Base-by-base conservation (phyloP, 2,113 vertebrate genomes). In the Prunella himalayana region DNA sequence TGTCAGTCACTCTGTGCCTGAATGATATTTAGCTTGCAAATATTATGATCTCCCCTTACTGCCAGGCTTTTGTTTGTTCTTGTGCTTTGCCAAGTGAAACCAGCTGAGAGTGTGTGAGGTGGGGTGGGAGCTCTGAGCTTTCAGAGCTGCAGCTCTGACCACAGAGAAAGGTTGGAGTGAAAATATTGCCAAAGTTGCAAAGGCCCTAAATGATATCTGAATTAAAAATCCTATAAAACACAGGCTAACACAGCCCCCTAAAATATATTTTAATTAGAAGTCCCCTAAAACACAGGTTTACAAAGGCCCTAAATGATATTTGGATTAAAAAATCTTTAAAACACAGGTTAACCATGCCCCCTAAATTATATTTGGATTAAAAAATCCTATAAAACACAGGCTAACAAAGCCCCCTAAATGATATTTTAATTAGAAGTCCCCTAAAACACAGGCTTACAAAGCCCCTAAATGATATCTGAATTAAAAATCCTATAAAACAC, bases 61-160 rank as follows among this genome's bases (percentile, higher is more conserved):
- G 90, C 78, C 84, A 94, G 81, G 65, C 64, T 87, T 92, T 77
- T 92, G 80, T 92, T 92, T 94, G 65, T 84, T 96, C 77, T 75
- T 31, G 24, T 33, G 73, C 92, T 84, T 11, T 86, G 92, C 96
- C 84, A 82, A 75, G 81, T 42, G 82, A 81, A 92, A 39, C 28
- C 60, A 49, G 69, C 64, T 28, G 69, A 30, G 57, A 81, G 44
- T 3, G 27, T 20, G 8, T 24, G n/a, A 45, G 64, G 13, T 57
- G 35, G 33, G 69, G 19, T 59, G 35, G 72, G 49, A 69, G 59
- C 71, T 82, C 39, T 6, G 25, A 54, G 39, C 15, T 41, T 45
- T 63, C 35, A 35, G 49, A 47, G 50, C 50, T 72, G 21, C 65
- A 57, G 31, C 50, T 47, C 10, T 37, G 47, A 13, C 27, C 39